Evolutionary conservation across 2,888 invertebrate genomes (phyloP), one percentile per base, ranked within the genome.

Genomic region (Eupithecia exiguata): DNA sequence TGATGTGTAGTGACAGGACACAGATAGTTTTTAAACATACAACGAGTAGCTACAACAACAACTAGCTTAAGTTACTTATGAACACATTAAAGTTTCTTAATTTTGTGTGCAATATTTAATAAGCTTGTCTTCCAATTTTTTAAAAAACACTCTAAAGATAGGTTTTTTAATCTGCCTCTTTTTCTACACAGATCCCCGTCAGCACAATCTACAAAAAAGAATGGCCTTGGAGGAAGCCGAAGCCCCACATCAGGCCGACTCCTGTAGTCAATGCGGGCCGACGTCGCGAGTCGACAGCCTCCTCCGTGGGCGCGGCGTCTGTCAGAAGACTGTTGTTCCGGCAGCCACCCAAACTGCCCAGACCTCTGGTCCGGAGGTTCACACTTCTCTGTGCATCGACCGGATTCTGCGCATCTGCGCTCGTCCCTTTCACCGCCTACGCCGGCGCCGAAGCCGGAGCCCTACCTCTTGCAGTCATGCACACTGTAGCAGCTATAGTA

Each of bases 241-340:
- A 91, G 79, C 82, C 85, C 21, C 87, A 89, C 0, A 81, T 82
- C 16, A 84, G 88, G 35, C 87, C 89, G 1, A 80, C 82, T 12
- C 77, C 86, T 1, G 82, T 79, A 12, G 80, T 82, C 9, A 80
- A 82, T 16, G 84, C 86, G 2, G 86, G 88, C 10, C 92, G 96
- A 5, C 94, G 96, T 4, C 93, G 96, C 21, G 97, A 97, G 83
- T 97, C 97, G 0, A 95, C 96, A 71, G 96, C 96, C 38, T 97
- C 97, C 68, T 97, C 97, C 0, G 96, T 97, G 43, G 97, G 97
- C 1, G 97, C 97, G 0, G 96, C 96, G 0, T 97, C 97, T 1
- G 97, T 97, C 14, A 95, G 97, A 5, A 95, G 97, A 0, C 93
- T 97, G 18, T 95, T 97, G 70, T 96, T 96, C 0, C 82, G 92